Base-by-base conservation (phyloP, 2,797 vertebrate species). In the Microcaecilia unicolor region DNA sequence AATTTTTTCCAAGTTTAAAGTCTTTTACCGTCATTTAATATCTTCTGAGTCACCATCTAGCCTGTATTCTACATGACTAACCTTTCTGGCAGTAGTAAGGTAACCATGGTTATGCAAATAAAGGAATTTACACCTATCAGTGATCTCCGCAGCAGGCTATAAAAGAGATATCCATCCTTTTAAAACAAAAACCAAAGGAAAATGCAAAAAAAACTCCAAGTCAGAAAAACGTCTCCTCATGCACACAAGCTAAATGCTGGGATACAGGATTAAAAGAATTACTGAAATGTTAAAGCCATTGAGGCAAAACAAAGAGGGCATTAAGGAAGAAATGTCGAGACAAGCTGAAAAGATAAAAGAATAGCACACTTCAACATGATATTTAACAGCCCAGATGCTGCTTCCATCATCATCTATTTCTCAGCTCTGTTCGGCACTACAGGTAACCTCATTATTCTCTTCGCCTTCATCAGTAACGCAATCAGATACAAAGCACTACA, bases 401-500 rank as follows among this genome's bases (percentile, higher is more conserved):
- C 39, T 1, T 50, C 46, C 25, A 21, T 50, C 22, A 22, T 48
- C 4, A 37, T 48, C 36, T 47, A 51, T 34, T 21, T 58, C 14
- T 23, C 43, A 3, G 43, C 33, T 17, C 33, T 65, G 15, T 6
- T 41, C 1, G 23, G 47, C n/a, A 32, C 42, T n/a, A 18, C 15
- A 8, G 52, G 41, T 9, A 59, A 54, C 18, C 13, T 54, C 21
- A 22, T 22, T 2, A 31, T 32, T 7, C 28, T 61, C 13, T 57
- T 59, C 14, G 36, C 38, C 14, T 64, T 55, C 23, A 26, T 44
- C 19, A 51, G 48, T 12, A 41, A 55, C 2, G 51, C 48, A 2
- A 4, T 25, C 15, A 3, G 15, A 4, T 30, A 53, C 13, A 53
- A 34, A 15, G 36, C 13, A 2, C 41, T 64, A 10, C 50, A 42